Evolutionary conservation across 2,888 invertebrate genomes (phyloP), one percentile per base, ranked within the genome.

Genomic region (Andrena bicolor): DNA sequence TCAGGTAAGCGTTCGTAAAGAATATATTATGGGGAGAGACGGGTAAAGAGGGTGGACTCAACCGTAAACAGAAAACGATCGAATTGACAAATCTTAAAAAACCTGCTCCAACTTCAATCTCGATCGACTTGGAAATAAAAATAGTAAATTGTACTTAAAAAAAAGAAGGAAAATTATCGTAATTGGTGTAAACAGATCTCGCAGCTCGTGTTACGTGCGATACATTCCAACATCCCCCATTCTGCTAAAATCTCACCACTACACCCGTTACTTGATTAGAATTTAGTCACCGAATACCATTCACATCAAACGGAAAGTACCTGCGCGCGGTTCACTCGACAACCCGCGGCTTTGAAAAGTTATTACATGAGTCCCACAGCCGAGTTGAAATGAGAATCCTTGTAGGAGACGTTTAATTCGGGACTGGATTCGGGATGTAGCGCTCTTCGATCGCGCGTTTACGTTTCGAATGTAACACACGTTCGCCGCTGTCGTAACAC

Each of bases 1-100:
- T 83, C 86, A 89, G 82, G 90, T 86, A 90, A 90, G 90, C 90
- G 88, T 86, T 87, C 73, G 78, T 89, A 87, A 82, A 86, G 89
- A 88, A 85, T 83, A 78, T 35, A 51, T 79, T 76, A 78, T 83
- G 74, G 74, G 74, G 68, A 72, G 69, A 73, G 64, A 65, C 23
- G 48, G 76, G 26, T 68, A 32, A 30, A 65, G 49, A 58, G 32
- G 8, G 61, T 41, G 71, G 61, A 53, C 7, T 56, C 56, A 56
- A 56, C 56, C 10, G 20, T 56, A 23, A 20, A 66, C 58, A 68
- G 71, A 53, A 48, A 28, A 73, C 30, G 32, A 49, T 64, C 8
- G 56, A n/a, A 56, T 20, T 2, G 28, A 64, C 8, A 41, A 26
- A 66, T 35, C 51, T 28, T 26, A 56, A 74, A 61, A 53, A 53